Evolutionary conservation across 2,113 vertebrate species (phyloP), one percentile per base, ranked within the genome.

Genomic region (Delphinapterus leucas): DNA sequence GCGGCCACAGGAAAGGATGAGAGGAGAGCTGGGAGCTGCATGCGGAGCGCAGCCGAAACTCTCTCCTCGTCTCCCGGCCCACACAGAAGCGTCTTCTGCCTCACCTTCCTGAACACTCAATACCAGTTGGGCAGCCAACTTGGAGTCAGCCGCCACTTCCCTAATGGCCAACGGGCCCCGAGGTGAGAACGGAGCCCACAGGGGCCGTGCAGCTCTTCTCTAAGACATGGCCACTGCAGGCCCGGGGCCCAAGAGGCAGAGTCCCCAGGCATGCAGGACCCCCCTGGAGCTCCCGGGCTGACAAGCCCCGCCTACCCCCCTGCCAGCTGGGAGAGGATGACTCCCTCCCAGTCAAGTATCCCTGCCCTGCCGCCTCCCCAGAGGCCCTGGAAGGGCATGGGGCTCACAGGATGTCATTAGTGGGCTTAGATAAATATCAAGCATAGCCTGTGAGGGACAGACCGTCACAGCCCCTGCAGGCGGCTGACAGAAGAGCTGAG

Each of bases 91-190:
- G 89, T 98, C 67, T 98, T 98, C 25, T 97, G 98, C 86, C 93
- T 98, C 0, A 2, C 98, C 44, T 99, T 99, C 98, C 93, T 98
- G 10, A 98, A 97, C 94, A 97, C 96, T 26, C 49, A 47, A 2
- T 47, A 10, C 44, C 10, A 47, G 44, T 10, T 47, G n/a, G 9
- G 90, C 91, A 2, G 87, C 96, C 96, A 97, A 94, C n/a, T 28
- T 97, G 71, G 96, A 97, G 1, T 96, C 97, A 8, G 68, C 94
- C 17, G 88, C 97, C 26, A 97, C 97, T 9, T 96, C 93, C 23
- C 98, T 99, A 12, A 36, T 99, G 91, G 98, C 99, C 49, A 98
- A 94, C 1, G 97, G 98, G 6, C 88, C 96, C 18, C 71, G 65
- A 98, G 99, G 99, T 99, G 95, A 98, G 95, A 60, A 1, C 10